Conservation (phyloP, 2,113 vertebrate genomes). For the Erinaceus europaeus region DNA sequence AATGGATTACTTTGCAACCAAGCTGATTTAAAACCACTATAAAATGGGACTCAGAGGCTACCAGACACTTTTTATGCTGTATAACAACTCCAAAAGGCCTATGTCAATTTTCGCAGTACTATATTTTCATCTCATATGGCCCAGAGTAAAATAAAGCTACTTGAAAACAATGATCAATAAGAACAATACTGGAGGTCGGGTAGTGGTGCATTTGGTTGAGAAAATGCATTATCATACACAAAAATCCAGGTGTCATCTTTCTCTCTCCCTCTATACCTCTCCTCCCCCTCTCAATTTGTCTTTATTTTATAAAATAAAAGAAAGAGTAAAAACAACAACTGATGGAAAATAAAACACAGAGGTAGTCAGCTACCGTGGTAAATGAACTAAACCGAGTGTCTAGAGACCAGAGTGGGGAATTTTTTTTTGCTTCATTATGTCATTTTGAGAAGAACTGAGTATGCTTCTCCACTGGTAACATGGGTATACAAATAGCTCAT, state of each 20-base stretch:
- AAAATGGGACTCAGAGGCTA: neutral
- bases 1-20: neutral
- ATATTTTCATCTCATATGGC: neutral
- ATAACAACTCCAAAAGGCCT: neutral
- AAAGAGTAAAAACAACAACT: too few relatives aligned
- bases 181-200: neutral
- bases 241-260: too few relatives aligned
- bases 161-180: neutral
- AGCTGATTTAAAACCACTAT: neutral
- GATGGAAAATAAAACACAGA: too few relatives aligned
- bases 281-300: too few relatives aligned
- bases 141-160: neutral
- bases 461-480: neutral
- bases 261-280: too few relatives aligned
- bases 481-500: neutral
- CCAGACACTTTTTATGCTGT: neutral
- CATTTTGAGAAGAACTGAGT: neutral
- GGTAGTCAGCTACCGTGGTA: neutral
- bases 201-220: too few relatives aligned
- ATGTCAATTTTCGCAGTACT: neutral
- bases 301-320: too few relatives aligned
- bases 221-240: too few relatives aligned
- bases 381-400: neutral
- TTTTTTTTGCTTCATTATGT: neutral
- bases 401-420: neutral